Evolutionary conservation across 2,888 invertebrate genomes (phyloP), one percentile per base, ranked within the genome.

Genomic region (Acleris holmiana): DNA sequence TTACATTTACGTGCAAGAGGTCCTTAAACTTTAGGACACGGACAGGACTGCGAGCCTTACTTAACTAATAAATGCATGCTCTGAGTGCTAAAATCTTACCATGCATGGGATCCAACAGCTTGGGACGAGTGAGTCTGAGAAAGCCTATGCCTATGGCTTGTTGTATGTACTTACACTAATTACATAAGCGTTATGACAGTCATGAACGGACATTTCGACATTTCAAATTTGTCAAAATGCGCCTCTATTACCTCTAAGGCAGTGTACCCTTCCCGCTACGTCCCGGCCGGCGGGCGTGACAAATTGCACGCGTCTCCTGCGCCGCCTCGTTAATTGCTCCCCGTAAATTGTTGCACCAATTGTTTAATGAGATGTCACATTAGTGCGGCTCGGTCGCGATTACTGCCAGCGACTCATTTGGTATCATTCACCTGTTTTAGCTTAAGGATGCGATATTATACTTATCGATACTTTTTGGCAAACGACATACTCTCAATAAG

Each of bases 261-360:
- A 65, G 60, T 50, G 65, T 40, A 8, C 50, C 17, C 21, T 2
- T 5, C 18, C 40, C 65, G 60, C 50, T 55, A 50, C 57, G 57
- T 54, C 59, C 55, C 55, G 60, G 62, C 64, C 64, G 63, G 68
- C 72, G 74, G 76, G 73, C 80, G 77, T 85, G 83, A 86, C 83
- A 85, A 85, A 85, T 85, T 82, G 80, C 75, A 69, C 74, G 72
- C 77, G 79, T 82, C 80, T 82, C 79, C 75, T 79, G 76, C 76
- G 77, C 76, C 81, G 76, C 75, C 77, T 75, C 79, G 85, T 82
- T 86, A 85, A 86, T 85, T 85, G 83, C 80, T 74, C 68, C 72
- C 72, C 77, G 76, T 80, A 83, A 84, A 82, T 77, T 82, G 78
- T 77, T 82, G 78, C 72, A 77, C 77, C 79, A 79, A 80, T 80